Evolutionary conservation across 1,140 invertebrate species (phyloP).

Genomic region (Nasonia vitripennis): DNA sequence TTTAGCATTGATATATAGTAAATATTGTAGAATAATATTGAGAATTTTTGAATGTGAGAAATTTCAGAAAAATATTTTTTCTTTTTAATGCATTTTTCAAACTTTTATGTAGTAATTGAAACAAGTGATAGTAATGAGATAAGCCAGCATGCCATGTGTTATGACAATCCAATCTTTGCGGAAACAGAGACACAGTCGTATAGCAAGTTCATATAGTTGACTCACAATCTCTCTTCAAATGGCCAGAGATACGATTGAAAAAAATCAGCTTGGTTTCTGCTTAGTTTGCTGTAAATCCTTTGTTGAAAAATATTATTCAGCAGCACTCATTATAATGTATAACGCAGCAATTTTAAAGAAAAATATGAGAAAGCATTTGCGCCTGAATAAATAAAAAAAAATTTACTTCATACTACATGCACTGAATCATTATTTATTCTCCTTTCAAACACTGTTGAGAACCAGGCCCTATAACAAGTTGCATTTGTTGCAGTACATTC

Average conservation of each 20-base stretch:
- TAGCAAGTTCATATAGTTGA: neutral
- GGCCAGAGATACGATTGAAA: neutral
- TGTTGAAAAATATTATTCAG: neutral
- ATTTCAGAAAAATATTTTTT: too few species aligned
- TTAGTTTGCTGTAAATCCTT: neutral
- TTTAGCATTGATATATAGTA: too few species aligned
- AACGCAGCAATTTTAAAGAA: too few species aligned
- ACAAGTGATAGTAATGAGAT: constrained; percentile 14
- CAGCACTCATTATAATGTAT: neutral
- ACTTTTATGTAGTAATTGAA: neutral
- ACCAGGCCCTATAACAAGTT: constrained; percentile 5
- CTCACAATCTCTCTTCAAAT: constrained; percentile 7
- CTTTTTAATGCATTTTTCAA: too few species aligned
- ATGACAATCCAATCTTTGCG: neutral
- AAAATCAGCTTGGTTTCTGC: neutral
- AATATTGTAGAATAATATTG: too few species aligned
- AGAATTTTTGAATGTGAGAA: too few species aligned
- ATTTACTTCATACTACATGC: neutral
- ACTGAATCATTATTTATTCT: constrained; percentile 24
- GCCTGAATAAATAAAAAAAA: neutral
- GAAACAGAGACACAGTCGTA: neutral
- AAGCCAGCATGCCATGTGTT: neutral
- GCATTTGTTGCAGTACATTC: constrained; percentile 68
- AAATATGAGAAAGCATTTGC: too few species aligned
- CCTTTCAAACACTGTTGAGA: constrained; percentile 2